phyloP scores from a whole-genome alignment of 2,113 vertebrate species.

The Sapajus apella region DNA sequence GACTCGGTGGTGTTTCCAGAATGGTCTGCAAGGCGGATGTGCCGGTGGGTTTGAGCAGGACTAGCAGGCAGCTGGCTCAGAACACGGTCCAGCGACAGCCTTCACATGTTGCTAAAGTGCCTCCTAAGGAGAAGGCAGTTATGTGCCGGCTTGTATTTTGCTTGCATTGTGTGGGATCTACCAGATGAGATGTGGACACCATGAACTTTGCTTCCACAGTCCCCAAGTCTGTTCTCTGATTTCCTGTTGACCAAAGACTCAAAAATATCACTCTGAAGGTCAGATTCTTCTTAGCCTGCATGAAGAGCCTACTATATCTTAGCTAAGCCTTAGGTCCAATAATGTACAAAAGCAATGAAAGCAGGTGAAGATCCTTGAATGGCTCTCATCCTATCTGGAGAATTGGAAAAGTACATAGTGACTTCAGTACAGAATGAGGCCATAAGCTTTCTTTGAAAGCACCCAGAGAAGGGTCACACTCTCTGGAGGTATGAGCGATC shows the following conservation, averaged over 20 bases:
- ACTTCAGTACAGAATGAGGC: background rate
- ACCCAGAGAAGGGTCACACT: rapidly evolving
- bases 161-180: background rate
- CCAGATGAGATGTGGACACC: rapidly evolving
- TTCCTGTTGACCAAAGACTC: background rate
- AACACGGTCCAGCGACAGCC: background rate
- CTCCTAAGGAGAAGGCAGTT: no score
- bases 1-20: background rate
- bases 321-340: background rate
- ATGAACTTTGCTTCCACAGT: background rate
- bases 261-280: background rate
- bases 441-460: background rate
- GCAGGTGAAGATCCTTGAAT: rapidly evolving
- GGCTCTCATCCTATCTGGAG: background rate
- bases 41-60: background rate
- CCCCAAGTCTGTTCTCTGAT: background rate
- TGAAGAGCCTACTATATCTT: no score
- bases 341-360: background rate
- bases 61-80: no score
- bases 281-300: background rate
- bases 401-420: background rate
- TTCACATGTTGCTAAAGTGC: no score
- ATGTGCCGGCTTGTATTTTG: background rate
- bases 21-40: rapidly evolving
- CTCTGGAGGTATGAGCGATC: rapidly evolving